A percentile compares a stretch with the other conserved stretches of the same genome.
Evolutionary conservation across 2,888 invertebrate species (phyloP).

Genomic region (Drosophila setosimentum): DNA sequence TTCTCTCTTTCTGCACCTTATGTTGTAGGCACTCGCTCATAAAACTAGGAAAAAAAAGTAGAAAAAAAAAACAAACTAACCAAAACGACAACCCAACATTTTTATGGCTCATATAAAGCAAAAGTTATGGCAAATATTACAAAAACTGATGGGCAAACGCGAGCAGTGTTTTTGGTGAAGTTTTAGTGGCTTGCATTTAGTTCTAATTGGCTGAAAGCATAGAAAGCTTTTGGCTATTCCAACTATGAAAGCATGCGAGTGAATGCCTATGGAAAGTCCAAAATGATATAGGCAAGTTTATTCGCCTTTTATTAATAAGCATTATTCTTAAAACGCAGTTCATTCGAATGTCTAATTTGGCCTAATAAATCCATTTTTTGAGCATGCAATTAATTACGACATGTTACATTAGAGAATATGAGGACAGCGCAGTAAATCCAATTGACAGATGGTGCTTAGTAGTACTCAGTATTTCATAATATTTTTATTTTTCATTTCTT

Average conservation of each 20-base stretch:
- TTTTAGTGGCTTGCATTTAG: constrained; percentile 55
- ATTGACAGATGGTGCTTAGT: no score
- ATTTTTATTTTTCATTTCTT: neutral
- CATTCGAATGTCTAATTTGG: neutral
- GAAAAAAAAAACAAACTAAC: neutral
- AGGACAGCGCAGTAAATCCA: no score
- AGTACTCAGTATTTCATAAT: neutral
- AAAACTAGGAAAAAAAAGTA: constrained; percentile 20
- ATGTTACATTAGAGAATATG: neutral
- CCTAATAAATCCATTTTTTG: neutral
- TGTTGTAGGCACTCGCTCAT: constrained; percentile 42
- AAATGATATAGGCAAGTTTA: constrained; percentile 9
- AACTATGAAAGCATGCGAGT: constrained; percentile 10
- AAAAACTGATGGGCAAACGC: constrained; percentile 19
- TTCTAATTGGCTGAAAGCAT: constrained; percentile 54
- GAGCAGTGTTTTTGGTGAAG: constrained; percentile 22
- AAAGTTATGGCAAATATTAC: constrained; percentile 42
- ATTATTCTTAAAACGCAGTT: constrained; percentile 2
- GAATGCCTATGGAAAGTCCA: constrained; percentile 11
- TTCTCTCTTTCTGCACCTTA: constrained; percentile 1
- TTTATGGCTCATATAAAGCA: constrained; percentile 55
- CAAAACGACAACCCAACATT: constrained; percentile 19
- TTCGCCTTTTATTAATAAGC: constrained; percentile 11
- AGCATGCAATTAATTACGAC: neutral
- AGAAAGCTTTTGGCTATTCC: constrained; percentile 42